Evolutionary conservation across 2,113 vertebrate genomes (phyloP).

Genomic region (Nerophis lumbriciformis): DNA sequence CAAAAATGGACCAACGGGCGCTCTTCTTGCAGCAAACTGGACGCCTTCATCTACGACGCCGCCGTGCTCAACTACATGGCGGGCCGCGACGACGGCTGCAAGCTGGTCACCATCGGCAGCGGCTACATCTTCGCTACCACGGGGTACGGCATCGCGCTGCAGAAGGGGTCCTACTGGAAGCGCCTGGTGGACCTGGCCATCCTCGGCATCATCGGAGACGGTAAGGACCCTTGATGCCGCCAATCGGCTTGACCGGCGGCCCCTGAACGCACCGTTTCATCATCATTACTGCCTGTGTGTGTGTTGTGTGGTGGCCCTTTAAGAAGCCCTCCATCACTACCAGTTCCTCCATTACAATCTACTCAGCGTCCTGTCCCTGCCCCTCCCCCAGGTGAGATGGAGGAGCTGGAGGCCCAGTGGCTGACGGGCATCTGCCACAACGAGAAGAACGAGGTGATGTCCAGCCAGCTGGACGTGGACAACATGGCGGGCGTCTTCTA

Average conservation of each 20-base stretch:
- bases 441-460: slow-evolving; percentile 98
- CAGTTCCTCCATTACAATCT: neutral
- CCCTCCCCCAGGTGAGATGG: slow-evolving; percentile 86
- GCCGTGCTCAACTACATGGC: slow-evolving; percentile 98
- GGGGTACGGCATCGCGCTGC: slow-evolving; percentile 92
- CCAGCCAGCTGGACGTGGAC: slow-evolving; percentile 96
- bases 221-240: slow-evolving; percentile 59
- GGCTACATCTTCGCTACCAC: slow-evolving; percentile 99
- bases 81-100: slow-evolving; percentile 94
- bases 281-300: slow-evolving; percentile 39
- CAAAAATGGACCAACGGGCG: no score
- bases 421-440: slow-evolving; percentile 96
- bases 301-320: slow-evolving; percentile 5
- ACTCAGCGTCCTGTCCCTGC: neutral
- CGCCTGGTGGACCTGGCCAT: slow-evolving; percentile 92
- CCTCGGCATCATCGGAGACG: slow-evolving; percentile 94
- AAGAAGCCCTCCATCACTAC: no score
- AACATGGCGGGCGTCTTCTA: slow-evolving; percentile 99
- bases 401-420: slow-evolving; percentile 94
- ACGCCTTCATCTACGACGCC: slow-evolving; percentile 98
- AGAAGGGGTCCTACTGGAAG: slow-evolving; percentile 98
- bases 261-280: slow-evolving; percentile 62
- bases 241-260: neutral
- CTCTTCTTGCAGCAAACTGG: slow-evolving; percentile 81
- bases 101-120: slow-evolving; percentile 96